Percentiles rank a stretch among this genome's conserved stretches.
phyloP scores from a whole-genome alignment of 2,888 invertebrate species.

The Orchesellides sinensis region DNA sequence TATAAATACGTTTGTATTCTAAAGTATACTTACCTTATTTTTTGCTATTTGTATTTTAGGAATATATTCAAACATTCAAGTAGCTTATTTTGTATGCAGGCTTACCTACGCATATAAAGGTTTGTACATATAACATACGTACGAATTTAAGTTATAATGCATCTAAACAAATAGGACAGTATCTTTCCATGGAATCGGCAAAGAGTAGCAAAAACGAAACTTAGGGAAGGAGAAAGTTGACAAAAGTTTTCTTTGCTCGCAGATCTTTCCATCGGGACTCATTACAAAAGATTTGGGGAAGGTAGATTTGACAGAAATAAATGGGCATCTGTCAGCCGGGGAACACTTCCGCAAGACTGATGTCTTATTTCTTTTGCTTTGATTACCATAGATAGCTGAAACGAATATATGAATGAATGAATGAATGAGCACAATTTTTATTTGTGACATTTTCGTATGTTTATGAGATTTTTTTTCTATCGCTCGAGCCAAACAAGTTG shows the following conservation, averaged over 20 bases:
- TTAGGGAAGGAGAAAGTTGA: conserved; percentile 21
- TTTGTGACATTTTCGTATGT: conserved; percentile 55
- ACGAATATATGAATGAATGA: conserved; percentile 59
- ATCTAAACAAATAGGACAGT: not conserved
- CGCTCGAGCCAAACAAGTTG: too few relatives aligned
- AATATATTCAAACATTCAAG: too few relatives aligned
- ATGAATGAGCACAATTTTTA: conserved; percentile 50
- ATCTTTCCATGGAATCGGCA: not conserved
- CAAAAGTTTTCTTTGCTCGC: conserved; percentile 12
- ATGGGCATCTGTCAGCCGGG: conserved; percentile 65
- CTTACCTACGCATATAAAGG: not conserved
- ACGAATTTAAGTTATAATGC: too few relatives aligned
- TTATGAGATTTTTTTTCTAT: conserved; percentile 62
- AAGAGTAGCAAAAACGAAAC: conserved; percentile 6
- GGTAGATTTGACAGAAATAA: conserved; percentile 67
- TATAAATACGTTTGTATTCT: too few relatives aligned
- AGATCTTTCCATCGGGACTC: conserved; percentile 66
- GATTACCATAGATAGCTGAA: conserved; percentile 51
- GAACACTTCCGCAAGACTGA: conserved; percentile 66
- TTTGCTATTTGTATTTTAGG: too few relatives aligned
- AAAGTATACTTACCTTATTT: too few relatives aligned
- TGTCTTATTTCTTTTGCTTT: conserved; percentile 64
- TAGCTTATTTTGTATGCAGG: too few relatives aligned
- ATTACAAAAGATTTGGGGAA: conserved; percentile 67
- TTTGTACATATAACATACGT: too few relatives aligned